Base-by-base conservation (phyloP, 2,888 invertebrate species). In the Pantelozetes paolii region DNA sequence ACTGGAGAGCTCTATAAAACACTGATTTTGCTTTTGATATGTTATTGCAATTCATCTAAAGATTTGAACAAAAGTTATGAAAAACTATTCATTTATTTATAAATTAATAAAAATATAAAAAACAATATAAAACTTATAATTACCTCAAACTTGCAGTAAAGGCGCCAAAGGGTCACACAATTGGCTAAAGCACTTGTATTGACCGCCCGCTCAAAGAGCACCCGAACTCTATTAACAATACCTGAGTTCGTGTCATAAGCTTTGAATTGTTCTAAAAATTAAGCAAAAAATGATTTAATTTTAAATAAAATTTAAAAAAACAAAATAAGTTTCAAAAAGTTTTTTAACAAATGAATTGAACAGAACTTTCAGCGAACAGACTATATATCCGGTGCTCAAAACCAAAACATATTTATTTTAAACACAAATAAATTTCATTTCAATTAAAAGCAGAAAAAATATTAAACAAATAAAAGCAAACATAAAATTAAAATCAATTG, bases 1-100 rank as follows among this genome's bases (percentile, higher is more conserved):
- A 79, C 75, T 83, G 82, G 3, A 84, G 71, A 20, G 82, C 82
- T 76, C 82, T 78, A 78, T 84, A 84, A 75, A 82, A 81, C 18
- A 83, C 77, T 11, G 81, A 80, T 78, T 81, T 81, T 2, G 81
- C 79, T 76, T 79, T 80, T 6, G 77, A 76, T 18, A 15, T 20
- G 26, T 79, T 76, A 6, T 79, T 80, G 75, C 78, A 79, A 30
- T 78, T 74, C n/a, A 79, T 76, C 81, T 82, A 75, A 69, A 77
- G 77, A 50, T 62, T 26, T n/a, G n/a, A n/a, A n/a, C n/a, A n/a
- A n/a, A n/a, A n/a, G n/a, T n/a, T n/a, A n/a, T n/a, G 9, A 20
- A 18, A 20, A 48, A 73, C 30, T 26, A 45, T 45, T 62, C 13
- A 26, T 40, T 36, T 13, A 57, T 42, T 42, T 42, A 11, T 11